Percentiles rank a stretch among this genome's conserved stretches.
Conservation (phyloP, 2,888 invertebrate species). For the Busseola fusca region DNA sequence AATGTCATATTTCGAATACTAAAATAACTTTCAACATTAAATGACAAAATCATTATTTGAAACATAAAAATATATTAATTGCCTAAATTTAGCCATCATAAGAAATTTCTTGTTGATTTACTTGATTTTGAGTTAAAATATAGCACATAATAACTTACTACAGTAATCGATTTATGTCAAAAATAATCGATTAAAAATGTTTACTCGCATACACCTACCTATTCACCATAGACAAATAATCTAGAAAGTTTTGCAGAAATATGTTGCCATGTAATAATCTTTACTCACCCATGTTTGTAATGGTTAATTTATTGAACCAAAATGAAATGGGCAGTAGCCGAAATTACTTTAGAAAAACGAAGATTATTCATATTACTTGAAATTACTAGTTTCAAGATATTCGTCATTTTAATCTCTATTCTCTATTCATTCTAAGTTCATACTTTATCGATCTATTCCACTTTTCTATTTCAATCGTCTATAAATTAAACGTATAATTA, state of each 20-base stretch:
- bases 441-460: not conserved
- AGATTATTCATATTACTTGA: not conserved
- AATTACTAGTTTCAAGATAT: not conserved
- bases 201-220: constrained; percentile 32
- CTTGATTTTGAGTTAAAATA: not conserved
- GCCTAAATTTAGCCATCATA: rapidly evolving
- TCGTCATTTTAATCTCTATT: not conserved
- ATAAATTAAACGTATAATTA: not conserved
- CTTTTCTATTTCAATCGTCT: not conserved
- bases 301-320: not conserved
- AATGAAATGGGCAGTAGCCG: not conserved
- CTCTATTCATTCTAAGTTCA: not conserved
- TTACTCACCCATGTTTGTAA: constrained; percentile 3
- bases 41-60: not conserved
- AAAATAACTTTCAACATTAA: not conserved
- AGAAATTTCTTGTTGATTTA: no score
- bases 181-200: constrained; percentile 19
- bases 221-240: constrained; percentile 52
- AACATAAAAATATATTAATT: not conserved
- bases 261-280: constrained; percentile 28
- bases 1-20: constrained; percentile 44
- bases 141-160: not conserved
- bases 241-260: constrained; percentile 37
- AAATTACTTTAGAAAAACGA: not conserved
- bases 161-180: constrained; percentile 6